Percentiles rank a stretch among this genome's conserved stretches.
These are phyloP conservation scores for Piezodorus guildinii DNA, from an alignment of 1,140 invertebrate species.

Conservation along the genomic window DNA sequence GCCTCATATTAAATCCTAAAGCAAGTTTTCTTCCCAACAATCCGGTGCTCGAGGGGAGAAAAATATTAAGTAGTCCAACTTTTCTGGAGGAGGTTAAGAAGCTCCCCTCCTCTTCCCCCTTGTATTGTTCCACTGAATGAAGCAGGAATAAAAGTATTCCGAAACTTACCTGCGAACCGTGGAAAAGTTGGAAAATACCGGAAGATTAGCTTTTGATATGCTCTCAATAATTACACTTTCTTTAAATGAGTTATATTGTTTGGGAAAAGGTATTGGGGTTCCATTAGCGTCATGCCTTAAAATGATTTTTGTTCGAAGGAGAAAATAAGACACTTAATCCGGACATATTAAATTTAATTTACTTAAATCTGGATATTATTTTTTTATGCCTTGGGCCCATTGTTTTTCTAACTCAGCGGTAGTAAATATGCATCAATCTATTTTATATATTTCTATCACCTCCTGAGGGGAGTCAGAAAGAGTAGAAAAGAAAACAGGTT, in stretches of 20 bases:
- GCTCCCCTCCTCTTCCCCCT: neutral
- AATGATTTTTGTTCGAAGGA: too few species aligned
- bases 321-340: too few species aligned
- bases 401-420: too few species aligned
- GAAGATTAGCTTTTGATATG: neutral
- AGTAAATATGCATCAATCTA: too few species aligned
- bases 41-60: conserved; percentile 1
- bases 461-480: too few species aligned
- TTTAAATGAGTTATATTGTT: neutral
- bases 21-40: conserved; percentile 14
- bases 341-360: too few species aligned
- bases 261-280: too few species aligned
- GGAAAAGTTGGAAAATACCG: neutral
- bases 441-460: too few species aligned
- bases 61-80: conserved; percentile 13
- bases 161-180: conserved; percentile 5
- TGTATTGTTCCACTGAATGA: conserved; percentile 8
- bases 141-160: conserved; percentile 10
- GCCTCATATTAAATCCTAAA: conserved; percentile 12
- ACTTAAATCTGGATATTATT: too few species aligned
- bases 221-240: neutral
- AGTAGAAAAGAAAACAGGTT: too few species aligned
- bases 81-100: conserved; percentile 7
- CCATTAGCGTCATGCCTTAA: too few species aligned
- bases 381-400: too few species aligned